Conservation (phyloP, 2,797 vertebrate species). For the Etheostoma perlongum region DNA sequence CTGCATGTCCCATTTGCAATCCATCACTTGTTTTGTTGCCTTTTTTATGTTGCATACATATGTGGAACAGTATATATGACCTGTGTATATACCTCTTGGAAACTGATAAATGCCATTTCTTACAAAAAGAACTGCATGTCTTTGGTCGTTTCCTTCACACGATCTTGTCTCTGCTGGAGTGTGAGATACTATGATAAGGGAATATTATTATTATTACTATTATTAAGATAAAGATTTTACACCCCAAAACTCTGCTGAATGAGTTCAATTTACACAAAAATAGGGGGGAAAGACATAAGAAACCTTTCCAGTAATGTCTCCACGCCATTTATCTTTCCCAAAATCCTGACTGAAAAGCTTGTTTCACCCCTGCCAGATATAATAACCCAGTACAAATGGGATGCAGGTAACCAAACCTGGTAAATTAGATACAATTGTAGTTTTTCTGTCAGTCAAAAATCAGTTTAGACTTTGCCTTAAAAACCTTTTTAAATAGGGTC, state of each 20-base stretch:
- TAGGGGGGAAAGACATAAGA: no score
- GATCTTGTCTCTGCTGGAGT: not conserved
- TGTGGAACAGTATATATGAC: conserved; percentile 63
- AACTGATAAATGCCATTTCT: conserved; percentile 77
- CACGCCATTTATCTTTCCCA: not conserved
- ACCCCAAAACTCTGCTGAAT: no score
- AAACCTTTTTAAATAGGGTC: no score
- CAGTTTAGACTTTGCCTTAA: not conserved
- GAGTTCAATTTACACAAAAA: no score
- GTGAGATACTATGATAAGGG: not conserved
- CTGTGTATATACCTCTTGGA: conserved; percentile 72
- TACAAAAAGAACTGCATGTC: conserved; percentile 48
- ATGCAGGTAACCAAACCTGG: not conserved
- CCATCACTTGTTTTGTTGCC: conserved; percentile 59
- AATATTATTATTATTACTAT: no score
- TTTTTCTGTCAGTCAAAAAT: not conserved
- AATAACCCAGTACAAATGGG: not conserved
- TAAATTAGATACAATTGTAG: not conserved
- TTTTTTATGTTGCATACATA: conserved; percentile 62
- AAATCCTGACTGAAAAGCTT: no score
- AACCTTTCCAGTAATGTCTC: not conserved
- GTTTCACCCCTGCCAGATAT: not conserved
- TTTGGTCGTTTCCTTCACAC: not conserved
- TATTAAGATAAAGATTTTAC: no score
- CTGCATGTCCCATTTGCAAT: conserved; percentile 35